Evolutionary conservation across 2,797 vertebrate species (phyloP).

Genomic region (Dromococcyx pavoninus): DNA sequence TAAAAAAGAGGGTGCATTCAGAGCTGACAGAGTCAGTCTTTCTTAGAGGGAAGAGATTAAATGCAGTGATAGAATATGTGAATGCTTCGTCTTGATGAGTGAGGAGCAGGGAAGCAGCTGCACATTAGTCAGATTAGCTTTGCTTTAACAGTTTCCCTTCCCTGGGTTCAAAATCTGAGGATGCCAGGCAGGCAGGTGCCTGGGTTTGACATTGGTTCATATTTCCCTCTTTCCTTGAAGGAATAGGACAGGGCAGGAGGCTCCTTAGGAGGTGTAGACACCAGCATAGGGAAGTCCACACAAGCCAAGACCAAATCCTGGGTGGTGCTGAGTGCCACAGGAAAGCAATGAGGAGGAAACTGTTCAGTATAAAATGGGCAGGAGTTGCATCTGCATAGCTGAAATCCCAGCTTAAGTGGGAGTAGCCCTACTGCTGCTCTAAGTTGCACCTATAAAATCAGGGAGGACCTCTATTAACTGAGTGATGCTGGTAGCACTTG

Average conservation of each 20-base stretch:
- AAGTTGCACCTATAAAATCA: neutral
- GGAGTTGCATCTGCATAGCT: neutral
- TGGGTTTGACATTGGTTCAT: neutral
- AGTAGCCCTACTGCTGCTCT: neutral
- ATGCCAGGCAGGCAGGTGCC: fast-evolving
- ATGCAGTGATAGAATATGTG: neutral
- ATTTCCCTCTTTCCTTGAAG: neutral
- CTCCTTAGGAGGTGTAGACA: neutral
- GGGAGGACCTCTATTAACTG: neutral
- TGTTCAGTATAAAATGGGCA: neutral
- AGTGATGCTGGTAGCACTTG: neutral
- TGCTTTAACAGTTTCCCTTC: neutral
- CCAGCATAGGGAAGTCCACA: neutral
- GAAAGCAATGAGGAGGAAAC: neutral
- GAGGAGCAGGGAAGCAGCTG: neutral
- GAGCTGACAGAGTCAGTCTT: neutral
- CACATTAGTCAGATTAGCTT: neutral
- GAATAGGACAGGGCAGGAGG: neutral
- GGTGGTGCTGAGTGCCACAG: fast-evolving
- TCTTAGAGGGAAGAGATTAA: neutral
- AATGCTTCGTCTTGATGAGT: neutral
- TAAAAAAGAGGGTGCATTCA: neutral
- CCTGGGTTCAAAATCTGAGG: neutral
- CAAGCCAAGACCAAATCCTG: neutral
- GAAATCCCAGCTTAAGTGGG: neutral